These are phyloP conservation scores for Zosterops pallidus DNA, from an alignment of 2,113 vertebrate genomes.

Conservation along the genomic window DNA sequence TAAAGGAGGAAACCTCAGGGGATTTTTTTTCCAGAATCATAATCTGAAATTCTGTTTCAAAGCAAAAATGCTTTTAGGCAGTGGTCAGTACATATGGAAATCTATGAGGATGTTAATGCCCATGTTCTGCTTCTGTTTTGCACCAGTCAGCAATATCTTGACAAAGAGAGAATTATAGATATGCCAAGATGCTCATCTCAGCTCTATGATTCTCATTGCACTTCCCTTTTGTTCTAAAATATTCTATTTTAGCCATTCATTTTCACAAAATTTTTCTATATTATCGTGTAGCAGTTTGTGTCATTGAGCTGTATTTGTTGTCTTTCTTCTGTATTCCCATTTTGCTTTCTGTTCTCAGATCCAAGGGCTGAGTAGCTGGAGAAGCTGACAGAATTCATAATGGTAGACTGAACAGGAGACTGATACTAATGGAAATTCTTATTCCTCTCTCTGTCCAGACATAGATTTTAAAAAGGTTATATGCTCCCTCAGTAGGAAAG, in stretches of 20 bases:
- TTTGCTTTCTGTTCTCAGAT: background rate
- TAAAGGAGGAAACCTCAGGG: background rate
- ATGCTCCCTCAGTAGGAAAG: background rate
- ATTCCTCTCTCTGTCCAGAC: background rate
- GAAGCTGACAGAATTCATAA: background rate
- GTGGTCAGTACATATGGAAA: background rate
- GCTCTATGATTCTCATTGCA: background rate
- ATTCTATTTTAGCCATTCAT: background rate
- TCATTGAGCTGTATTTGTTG: background rate
- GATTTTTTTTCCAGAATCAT: background rate
- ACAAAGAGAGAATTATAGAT: background rate
- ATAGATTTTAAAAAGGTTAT: background rate
- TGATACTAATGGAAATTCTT: background rate
- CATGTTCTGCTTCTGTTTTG: background rate
- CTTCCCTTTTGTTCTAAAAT: background rate
- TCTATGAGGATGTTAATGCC: background rate
- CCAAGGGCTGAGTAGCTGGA: background rate
- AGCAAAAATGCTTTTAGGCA: background rate
- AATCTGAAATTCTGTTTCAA: background rate
- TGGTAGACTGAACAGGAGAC: background rate
- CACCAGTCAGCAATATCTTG: background rate
- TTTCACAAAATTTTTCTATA: background rate
- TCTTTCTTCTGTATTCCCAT: background rate
- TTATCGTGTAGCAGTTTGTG: background rate
- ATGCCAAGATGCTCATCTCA: background rate